Evolutionary conservation across 1,140 invertebrate genomes (phyloP).

Genomic region (Atta texana): DNA sequence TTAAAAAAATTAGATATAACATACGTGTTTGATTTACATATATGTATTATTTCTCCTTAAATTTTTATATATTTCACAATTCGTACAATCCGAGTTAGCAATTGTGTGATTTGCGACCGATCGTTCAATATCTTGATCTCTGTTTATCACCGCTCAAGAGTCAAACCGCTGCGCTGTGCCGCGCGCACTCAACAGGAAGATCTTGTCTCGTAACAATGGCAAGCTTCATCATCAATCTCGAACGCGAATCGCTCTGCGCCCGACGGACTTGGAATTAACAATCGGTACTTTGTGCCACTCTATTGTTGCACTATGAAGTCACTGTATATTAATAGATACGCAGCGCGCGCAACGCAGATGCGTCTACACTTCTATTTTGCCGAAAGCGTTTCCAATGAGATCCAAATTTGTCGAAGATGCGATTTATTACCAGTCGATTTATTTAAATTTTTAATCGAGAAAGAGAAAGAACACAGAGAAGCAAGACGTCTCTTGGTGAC

Average conservation of each 20-base stretch:
- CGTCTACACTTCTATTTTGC: constrained; percentile 2
- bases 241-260: constrained; percentile 27
- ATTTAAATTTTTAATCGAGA: constrained; percentile 23
- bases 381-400: constrained; percentile 49
- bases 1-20: background rate
- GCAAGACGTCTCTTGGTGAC: constrained; percentile 25
- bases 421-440: constrained; percentile 36
- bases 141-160: constrained; percentile 34
- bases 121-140: constrained; percentile 41
- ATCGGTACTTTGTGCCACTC: constrained; percentile 56
- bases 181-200: constrained; percentile 39
- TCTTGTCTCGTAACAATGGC: constrained; percentile 59
- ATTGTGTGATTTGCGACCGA: background rate
- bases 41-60: background rate
- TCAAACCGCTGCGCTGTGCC: background rate
- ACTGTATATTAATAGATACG: constrained; percentile 56
- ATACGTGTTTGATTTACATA: background rate
- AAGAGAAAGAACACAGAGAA: background rate
- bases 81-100: background rate
- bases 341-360: constrained; percentile 5
- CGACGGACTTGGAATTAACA: constrained; percentile 52
- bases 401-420: constrained; percentile 21
- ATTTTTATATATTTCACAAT: background rate
- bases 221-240: constrained; percentile 55
- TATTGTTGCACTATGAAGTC: constrained; percentile 54